A percentile compares a stretch with the other conserved stretches of the same genome.
phyloP scores from a whole-genome alignment of 2,888 invertebrate species.

The Drosophila sordidula region DNA sequence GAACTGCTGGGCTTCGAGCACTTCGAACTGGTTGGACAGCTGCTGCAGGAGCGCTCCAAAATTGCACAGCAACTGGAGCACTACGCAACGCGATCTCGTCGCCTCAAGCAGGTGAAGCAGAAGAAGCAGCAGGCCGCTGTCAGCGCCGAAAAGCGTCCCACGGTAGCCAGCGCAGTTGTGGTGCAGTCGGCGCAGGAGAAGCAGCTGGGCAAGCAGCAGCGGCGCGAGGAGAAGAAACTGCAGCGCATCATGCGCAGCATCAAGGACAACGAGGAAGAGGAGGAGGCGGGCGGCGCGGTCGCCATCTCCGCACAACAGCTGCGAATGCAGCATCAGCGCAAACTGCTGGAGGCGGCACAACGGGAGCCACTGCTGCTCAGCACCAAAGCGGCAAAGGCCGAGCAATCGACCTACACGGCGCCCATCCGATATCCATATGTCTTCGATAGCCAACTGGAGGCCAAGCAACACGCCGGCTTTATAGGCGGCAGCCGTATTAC shows the following conservation, averaged over 20 bases:
- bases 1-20: conserved; percentile 94
- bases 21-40: conserved; percentile 90
- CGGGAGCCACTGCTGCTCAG: conserved; percentile 80
- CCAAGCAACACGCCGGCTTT: conserved; percentile 88
- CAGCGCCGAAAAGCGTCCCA: conserved; percentile 85
- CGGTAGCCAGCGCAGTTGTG: conserved; percentile 92
- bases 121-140: conserved; percentile 51
- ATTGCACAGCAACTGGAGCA: conserved; percentile 85
- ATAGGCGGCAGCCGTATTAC: conserved; percentile 92
- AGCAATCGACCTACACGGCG: conserved; percentile 84
- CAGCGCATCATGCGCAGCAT: conserved; percentile 82
- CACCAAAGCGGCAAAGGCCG: conserved; percentile 68
- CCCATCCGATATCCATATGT: conserved; percentile 92
- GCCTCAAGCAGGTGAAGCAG: conserved; percentile 71
- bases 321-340: conserved; percentile 82
- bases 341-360: conserved; percentile 79
- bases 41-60: conserved; percentile 88
- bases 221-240: conserved; percentile 93
- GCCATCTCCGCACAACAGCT: conserved; percentile 85
- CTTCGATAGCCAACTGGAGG: conserved; percentile 91
- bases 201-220: conserved; percentile 89
- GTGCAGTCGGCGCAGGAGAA: conserved; percentile 94
- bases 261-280: conserved; percentile 60
- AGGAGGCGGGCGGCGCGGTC: conserved; percentile 47
- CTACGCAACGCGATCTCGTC: conserved; percentile 72